These are phyloP conservation scores for Galemys pyrenaicus DNA, from an alignment of 2,113 vertebrate genomes.

Conservation along the genomic window DNA sequence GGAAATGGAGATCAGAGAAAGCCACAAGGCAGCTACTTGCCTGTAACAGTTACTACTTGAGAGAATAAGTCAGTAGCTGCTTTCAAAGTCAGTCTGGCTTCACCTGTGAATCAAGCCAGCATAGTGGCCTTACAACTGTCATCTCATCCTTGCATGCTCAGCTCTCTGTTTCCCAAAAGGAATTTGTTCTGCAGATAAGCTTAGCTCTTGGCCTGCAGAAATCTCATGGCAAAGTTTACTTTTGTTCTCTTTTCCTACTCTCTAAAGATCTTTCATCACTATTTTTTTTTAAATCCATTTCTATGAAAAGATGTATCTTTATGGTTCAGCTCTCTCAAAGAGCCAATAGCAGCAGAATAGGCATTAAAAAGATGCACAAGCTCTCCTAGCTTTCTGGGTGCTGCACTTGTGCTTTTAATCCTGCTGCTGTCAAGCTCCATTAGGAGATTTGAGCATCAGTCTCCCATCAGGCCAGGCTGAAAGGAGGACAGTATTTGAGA, in stretches of 20 bases:
- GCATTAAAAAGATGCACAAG: neutral
- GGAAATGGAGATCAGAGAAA: too few relatives aligned
- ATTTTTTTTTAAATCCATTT: slow-evolving; percentile 24
- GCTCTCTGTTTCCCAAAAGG: neutral
- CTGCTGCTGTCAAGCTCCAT: slow-evolving; percentile 87
- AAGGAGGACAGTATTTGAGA: slow-evolving; percentile 76
- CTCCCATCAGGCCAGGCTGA: slow-evolving; percentile 60
- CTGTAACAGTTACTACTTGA: neutral
- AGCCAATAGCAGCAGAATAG: slow-evolving; percentile 54
- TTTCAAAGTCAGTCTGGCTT: neutral
- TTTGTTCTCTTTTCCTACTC: neutral
- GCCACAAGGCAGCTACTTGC: neutral
- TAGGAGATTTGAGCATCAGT: slow-evolving; percentile 84
- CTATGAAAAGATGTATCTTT: slow-evolving; percentile 73
- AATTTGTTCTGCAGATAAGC: neutral
- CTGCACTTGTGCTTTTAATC: slow-evolving; percentile 82
- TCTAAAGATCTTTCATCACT: slow-evolving; percentile 19
- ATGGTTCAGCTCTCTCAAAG: slow-evolving; percentile 81
- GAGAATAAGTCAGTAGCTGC: neutral
- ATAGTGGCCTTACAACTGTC: neutral
- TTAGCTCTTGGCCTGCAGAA: neutral
- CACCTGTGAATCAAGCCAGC: neutral
- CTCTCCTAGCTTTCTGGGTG: slow-evolving; percentile 67
- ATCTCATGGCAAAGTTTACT: neutral
- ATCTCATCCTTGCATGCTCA: neutral